Evolutionary conservation across 2,888 invertebrate species (phyloP), one percentile per base, ranked within the genome.

Genomic region (Pheosia gnoma): DNA sequence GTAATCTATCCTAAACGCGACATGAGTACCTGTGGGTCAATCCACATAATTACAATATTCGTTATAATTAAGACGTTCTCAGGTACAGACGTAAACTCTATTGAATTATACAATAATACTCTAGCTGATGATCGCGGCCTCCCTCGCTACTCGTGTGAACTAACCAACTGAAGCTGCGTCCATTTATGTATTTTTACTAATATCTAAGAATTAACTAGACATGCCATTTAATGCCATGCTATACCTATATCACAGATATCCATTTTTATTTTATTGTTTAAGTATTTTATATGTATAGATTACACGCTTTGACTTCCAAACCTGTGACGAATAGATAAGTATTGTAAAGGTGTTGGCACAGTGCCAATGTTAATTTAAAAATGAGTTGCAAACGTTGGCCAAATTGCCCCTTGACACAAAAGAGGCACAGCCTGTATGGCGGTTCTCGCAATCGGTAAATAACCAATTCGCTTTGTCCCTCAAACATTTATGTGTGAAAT

Each of bases 351-450:
- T 68, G 60, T 83, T 91, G 91, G 91, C 90, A 82, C 62, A 55
- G 66, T 58, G 80, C 90, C 91, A 91, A 87, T 77, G 75, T 77
- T 79, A 77, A 78, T 76, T 74, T 81, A 81, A 86, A 85, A 86
- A 84, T 77, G 67, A 73, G 71, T 71, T 52, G 63, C 63, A 70
- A 74, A 77, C 75, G 70, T 66, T 68, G 71, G 73, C 79, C 80
- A 80, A 80, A 79, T 72, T 65, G 70, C 62, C 66, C 65, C 61
- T 57, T 58, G 54, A 51, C 60, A 74, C 68, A 69, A 66, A 67
- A 62, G 45, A 59, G 54, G 60, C 43, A 56, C 41, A 37, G 53
- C 53, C 58, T 62, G 60, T 63, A 61, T 60, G 36, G 36, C 5
- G 47, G 43, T 57, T 72, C 68, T 65, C 58, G 60, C 58, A 68